phyloP scores from a whole-genome alignment of 2,888 invertebrate genomes.

The Eilema sororculum region DNA sequence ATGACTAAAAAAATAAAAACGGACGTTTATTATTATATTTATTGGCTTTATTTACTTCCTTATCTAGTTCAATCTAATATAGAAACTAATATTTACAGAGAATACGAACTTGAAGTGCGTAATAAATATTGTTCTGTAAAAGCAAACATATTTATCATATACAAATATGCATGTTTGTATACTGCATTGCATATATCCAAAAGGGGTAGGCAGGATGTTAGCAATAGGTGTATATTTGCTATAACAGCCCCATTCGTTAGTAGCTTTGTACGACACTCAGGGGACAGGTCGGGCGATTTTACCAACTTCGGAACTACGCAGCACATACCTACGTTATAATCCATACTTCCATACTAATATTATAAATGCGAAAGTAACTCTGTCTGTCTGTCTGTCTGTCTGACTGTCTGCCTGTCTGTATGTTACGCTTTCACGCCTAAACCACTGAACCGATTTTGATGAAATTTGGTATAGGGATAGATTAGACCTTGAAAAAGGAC shows the following conservation, averaged over 20 bases:
- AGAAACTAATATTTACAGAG: background rate
- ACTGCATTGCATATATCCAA: background rate
- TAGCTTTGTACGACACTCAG: background rate
- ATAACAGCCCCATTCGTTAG: background rate
- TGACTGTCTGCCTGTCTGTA: too few species aligned
- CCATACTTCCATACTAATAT: too few species aligned
- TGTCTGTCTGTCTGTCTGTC: too few species aligned
- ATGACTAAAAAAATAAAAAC: too few species aligned
- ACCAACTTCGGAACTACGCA: background rate
- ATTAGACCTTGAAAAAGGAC: too few species aligned
- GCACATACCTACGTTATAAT: background rate
- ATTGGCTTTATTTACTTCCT: background rate
- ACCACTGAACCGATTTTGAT: too few species aligned
- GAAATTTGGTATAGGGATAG: too few species aligned
- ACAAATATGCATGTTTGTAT: background rate
- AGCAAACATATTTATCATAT: background rate
- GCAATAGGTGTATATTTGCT: background rate
- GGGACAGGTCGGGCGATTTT: background rate
- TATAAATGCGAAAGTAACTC: too few species aligned
- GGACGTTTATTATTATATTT: background rate
- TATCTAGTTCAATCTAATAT: background rate
- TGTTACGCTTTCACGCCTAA: too few species aligned
- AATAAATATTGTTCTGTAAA: background rate
- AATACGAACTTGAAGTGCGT: background rate
- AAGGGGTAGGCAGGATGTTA: background rate